Conservation (phyloP, 2,888 invertebrate genomes). For the Stenodera caucasica region DNA sequence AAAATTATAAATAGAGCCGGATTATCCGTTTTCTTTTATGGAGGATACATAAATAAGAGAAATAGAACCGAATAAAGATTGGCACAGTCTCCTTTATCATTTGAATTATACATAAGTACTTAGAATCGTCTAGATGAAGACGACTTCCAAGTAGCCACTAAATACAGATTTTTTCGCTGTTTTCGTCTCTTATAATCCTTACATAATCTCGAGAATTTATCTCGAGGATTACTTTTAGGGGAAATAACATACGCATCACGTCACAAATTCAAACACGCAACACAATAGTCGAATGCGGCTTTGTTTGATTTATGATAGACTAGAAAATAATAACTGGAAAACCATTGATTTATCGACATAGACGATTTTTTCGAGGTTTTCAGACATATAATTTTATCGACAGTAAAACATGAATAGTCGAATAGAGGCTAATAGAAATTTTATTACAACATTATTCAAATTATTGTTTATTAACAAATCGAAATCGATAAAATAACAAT, state of each 20-base stretch:
- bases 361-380: not conserved
- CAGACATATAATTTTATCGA: not conserved
- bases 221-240: not conserved
- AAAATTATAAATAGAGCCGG: too few relatives aligned
- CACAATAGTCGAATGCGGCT: not conserved
- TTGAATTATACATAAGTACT: not conserved
- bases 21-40: too few relatives aligned
- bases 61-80: too few relatives aligned
- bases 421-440: not conserved
- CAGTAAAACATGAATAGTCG: not conserved
- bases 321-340: not conserved
- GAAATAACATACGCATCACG: not conserved
- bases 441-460: not conserved
- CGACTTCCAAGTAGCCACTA: too few relatives aligned
- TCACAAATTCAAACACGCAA: not conserved
- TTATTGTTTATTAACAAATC: too few relatives aligned
- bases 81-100: not conserved
- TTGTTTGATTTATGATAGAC: conserved; percentile 2
- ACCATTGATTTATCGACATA: conserved; percentile 1
- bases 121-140: not conserved
- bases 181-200: too few relatives aligned
- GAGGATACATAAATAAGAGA: too few relatives aligned
- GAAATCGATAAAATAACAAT: too few relatives aligned
- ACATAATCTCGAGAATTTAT: not conserved
- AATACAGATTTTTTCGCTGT: too few relatives aligned